Percentiles rank a stretch among this genome's conserved stretches.
Conservation (phyloP, 2,797 vertebrate species). For the Coranthus polyacanthus region DNA sequence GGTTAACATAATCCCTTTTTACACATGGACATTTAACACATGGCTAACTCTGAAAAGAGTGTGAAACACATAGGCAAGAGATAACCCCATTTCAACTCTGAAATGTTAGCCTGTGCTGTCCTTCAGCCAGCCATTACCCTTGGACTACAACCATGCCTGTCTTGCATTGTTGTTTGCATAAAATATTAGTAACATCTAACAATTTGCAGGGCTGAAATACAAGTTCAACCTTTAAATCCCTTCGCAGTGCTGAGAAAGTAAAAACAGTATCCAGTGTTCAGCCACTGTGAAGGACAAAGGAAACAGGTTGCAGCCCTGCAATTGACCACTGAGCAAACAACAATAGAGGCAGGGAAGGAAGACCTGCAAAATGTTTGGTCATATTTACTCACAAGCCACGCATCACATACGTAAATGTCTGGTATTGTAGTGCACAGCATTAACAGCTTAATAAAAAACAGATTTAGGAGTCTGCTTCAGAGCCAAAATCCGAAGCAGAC, state of each 20-base stretch:
- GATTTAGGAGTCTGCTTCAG: background rate
- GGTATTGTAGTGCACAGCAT: background rate
- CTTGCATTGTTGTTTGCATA: background rate
- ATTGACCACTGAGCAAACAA: background rate
- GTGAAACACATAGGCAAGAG: background rate
- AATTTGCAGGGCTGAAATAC: background rate
- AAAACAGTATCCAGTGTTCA: constrained; percentile 6
- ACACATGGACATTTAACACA: constrained; percentile 7
- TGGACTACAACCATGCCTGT: background rate
- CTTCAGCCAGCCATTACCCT: background rate
- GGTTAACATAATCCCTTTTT: constrained; percentile 15
- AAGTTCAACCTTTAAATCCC: constrained; percentile 10
- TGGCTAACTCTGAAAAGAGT: background rate
- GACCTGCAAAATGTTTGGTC: background rate
- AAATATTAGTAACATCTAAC: constrained; percentile 1
- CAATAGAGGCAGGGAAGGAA: constrained; percentile 1
- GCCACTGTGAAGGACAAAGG: constrained; percentile 14
- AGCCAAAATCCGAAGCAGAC: background rate
- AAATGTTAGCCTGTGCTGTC: background rate
- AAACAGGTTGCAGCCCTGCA: constrained; percentile 1
- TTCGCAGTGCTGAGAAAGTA: background rate
- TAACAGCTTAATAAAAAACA: background rate
- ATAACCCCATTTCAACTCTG: background rate
- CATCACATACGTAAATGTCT: constrained; percentile 5
- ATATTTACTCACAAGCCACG: constrained; percentile 1